A percentile compares a stretch with the other conserved stretches of the same genome.
phyloP scores from a whole-genome alignment of 2,797 vertebrate species.

The Peromyscus eremicus region DNA sequence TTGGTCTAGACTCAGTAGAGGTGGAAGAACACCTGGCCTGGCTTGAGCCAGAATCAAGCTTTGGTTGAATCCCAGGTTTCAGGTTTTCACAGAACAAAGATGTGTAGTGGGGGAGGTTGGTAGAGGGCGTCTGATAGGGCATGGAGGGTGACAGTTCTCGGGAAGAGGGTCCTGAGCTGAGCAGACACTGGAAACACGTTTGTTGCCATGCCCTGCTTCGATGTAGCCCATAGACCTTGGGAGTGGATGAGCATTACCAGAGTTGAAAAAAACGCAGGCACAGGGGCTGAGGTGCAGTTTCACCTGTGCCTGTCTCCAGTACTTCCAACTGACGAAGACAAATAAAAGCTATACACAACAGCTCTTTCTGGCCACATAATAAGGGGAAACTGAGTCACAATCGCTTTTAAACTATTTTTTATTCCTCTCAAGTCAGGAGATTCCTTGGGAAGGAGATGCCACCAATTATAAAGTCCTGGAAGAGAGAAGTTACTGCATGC shows the following conservation, averaged over 20 bases:
- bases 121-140: background rate
- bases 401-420: conserved; percentile 7
- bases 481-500: background rate
- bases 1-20: background rate
- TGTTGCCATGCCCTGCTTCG: background rate
- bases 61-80: background rate
- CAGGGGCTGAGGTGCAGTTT: background rate
- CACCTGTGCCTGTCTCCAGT: background rate
- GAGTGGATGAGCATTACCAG: background rate
- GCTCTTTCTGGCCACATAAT: background rate
- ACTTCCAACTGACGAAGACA: background rate
- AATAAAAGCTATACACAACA: background rate
- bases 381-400: background rate
- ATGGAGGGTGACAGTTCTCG: background rate
- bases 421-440: conserved; percentile 44
- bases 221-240: background rate
- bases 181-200: background rate
- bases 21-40: background rate
- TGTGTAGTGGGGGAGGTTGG: background rate
- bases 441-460: background rate
- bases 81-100: background rate
- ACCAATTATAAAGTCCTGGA: background rate
- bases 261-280: background rate
- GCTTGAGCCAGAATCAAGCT: background rate
- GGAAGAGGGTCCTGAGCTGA: background rate